phyloP scores from a whole-genome alignment of 2,888 invertebrate genomes.

The Polydrusus pterygomalis region DNA sequence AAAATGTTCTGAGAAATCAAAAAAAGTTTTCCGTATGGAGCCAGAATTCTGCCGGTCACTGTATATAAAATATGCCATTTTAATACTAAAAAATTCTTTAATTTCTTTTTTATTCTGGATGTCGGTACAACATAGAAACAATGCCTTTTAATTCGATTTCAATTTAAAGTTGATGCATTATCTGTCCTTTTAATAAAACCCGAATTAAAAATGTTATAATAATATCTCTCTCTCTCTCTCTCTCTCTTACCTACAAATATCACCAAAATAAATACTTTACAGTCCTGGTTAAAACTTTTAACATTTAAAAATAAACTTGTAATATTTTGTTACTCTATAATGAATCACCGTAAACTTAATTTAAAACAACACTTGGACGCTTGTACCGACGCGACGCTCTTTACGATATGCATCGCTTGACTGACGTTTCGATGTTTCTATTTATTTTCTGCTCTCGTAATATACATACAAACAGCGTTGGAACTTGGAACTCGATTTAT shows the following conservation, averaged over 20 bases:
- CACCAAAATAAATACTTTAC: conserved; percentile 8
- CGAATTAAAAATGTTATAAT: too few species aligned
- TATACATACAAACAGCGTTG: background rate
- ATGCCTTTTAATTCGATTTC: too few species aligned
- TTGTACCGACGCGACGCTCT: conserved; percentile 38
- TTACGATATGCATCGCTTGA: conserved; percentile 37
- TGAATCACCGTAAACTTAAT: conserved; percentile 23
- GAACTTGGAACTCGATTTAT: conserved; percentile 17
- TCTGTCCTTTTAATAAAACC: too few species aligned
- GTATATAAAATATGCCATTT: too few species aligned
- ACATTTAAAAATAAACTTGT: conserved; percentile 21
- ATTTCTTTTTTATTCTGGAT: too few species aligned
- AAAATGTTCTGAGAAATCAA: too few species aligned
- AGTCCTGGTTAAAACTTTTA: background rate
- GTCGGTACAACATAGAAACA: too few species aligned
- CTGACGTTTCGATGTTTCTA: conserved; percentile 36
- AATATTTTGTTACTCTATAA: conserved; percentile 9
- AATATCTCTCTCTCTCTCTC: too few species aligned
- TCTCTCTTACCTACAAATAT: background rate
- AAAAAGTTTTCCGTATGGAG: too few species aligned
- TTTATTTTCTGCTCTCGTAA: conserved; percentile 33
- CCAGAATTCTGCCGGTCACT: too few species aligned
- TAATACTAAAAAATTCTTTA: too few species aligned
- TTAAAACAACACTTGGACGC: conserved; percentile 20
- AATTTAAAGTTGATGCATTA: too few species aligned